phyloP scores from a whole-genome alignment of 2,888 invertebrate species.

The Ochropleura leucogaster region DNA sequence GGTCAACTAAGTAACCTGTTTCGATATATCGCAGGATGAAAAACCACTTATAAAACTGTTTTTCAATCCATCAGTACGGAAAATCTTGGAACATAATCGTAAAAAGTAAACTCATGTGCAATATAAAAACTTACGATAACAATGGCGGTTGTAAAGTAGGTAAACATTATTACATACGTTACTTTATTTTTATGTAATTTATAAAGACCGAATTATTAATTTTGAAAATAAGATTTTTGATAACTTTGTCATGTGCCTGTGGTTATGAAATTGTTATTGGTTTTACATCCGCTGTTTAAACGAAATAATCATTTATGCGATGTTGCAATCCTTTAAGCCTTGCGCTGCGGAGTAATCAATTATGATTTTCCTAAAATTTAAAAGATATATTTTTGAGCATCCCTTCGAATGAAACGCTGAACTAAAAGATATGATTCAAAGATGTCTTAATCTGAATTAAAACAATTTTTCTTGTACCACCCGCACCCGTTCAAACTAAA shows the following conservation, averaged over 20 bases:
- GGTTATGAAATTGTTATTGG: slow-evolving; percentile 11
- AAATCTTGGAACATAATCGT: slow-evolving; percentile 24
- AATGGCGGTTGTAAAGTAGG: slow-evolving; percentile 1
- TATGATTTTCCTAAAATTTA: neutral
- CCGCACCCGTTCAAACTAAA: neutral
- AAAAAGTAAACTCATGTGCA: slow-evolving; percentile 13
- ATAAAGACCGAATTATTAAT: neutral
- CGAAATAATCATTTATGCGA: neutral
- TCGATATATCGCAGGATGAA: slow-evolving; percentile 5
- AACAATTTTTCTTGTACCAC: slow-evolving; percentile 8
- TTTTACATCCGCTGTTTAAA: neutral
- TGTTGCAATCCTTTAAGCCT: neutral
- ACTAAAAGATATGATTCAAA: neutral
- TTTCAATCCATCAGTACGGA: slow-evolving; percentile 17
- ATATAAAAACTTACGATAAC: slow-evolving; percentile 31
- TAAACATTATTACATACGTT: slow-evolving; percentile 22
- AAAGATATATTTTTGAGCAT: too few relatives aligned
- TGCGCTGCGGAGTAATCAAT: neutral
- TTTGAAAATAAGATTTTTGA: slow-evolving; percentile 16
- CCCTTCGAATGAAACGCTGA: too few relatives aligned
- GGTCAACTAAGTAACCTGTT: slow-evolving; percentile 25
- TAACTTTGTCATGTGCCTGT: neutral
- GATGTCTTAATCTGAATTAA: neutral
- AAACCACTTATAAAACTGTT: slow-evolving; percentile 28
- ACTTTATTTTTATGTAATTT: slow-evolving; percentile 8